Evolutionary conservation across 2,888 invertebrate species (phyloP).

Genomic region (Rhopalosiphum nymphaeae): DNA sequence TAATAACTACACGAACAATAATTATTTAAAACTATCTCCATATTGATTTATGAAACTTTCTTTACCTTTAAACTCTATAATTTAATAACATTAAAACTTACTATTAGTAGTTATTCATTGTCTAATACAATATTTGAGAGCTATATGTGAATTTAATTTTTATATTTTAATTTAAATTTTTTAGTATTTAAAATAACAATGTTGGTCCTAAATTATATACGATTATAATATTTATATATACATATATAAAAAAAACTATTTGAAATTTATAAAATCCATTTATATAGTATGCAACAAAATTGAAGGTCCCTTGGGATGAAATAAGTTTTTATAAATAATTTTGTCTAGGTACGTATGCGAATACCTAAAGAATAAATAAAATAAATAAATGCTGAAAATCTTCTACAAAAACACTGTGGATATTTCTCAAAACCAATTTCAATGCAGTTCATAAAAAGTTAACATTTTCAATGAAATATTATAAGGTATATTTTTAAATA

Average conservation of each 20-base stretch:
- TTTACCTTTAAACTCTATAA: background rate
- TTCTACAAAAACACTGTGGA: background rate
- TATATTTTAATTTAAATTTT: background rate
- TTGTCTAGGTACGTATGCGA: background rate
- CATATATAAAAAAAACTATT: background rate
- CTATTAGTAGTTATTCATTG: background rate
- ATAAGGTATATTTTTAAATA: constrained; percentile 24
- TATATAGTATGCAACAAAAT: background rate
- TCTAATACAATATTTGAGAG: background rate
- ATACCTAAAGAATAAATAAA: no score
- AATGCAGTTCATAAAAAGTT: background rate
- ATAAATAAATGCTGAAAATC: background rate
- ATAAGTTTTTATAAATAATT: background rate
- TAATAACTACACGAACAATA: background rate
- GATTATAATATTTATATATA: background rate
- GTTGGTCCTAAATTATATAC: background rate
- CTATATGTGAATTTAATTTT: background rate
- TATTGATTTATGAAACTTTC: background rate
- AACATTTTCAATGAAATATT: constrained; percentile 11
- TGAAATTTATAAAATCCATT: background rate
- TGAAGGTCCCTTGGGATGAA: background rate
- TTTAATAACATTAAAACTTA: background rate
- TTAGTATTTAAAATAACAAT: background rate
- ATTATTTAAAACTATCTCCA: background rate
- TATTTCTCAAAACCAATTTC: background rate